Evolutionary conservation across 2,888 invertebrate species (phyloP).

Genomic region (Clostera curtula): DNA sequence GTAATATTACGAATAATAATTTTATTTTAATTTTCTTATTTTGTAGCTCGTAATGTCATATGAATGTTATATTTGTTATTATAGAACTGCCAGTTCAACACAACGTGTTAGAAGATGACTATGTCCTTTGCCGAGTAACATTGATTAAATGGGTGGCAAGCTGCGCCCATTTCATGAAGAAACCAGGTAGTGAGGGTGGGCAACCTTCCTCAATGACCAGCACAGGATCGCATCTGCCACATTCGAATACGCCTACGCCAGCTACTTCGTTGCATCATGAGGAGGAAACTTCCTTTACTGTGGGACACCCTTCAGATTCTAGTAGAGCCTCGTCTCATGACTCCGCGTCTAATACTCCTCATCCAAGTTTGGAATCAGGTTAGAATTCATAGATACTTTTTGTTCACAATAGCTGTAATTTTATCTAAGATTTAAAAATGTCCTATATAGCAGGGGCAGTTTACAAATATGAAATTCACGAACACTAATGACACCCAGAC

Average conservation of each 20-base stretch:
- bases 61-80: too few species aligned
- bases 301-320: conserved; percentile 64
- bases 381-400: conserved; percentile 4
- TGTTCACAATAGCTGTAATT: too few species aligned
- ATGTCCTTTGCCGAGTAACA: conserved; percentile 84
- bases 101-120: conserved; percentile 80
- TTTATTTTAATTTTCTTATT: too few species aligned
- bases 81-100: conserved; percentile 86
- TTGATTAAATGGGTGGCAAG: conserved; percentile 93
- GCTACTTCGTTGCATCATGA: conserved; percentile 58
- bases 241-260: conserved; percentile 55
- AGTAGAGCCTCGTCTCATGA: conserved; percentile 70
- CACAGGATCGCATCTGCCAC: conserved; percentile 54
- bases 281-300: conserved; percentile 65
- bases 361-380: conserved; percentile 78
- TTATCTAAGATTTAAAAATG: too few species aligned
- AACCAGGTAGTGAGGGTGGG: conserved; percentile 66
- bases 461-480: too few species aligned
- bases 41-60: too few species aligned
- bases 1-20: too few species aligned
- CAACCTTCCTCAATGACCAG: conserved; percentile 67
- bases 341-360: conserved; percentile 68
- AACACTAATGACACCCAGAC: too few species aligned
- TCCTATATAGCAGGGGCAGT: too few species aligned
- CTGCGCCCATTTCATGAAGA: conserved; percentile 85